Evolutionary conservation across 2,797 vertebrate genomes (phyloP).

Genomic region (Peromyscus nudipes): DNA sequence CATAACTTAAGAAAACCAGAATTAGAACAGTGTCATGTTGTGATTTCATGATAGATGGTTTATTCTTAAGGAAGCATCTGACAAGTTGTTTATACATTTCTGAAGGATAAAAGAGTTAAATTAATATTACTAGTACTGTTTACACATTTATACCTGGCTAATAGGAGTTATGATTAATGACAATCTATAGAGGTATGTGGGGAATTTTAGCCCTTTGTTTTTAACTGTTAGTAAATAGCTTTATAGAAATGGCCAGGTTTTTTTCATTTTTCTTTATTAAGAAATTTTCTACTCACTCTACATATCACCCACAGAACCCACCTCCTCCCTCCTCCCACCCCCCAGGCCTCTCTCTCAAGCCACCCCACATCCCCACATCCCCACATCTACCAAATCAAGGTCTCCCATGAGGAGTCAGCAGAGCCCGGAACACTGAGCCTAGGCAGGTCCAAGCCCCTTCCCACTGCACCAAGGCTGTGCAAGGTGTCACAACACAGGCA

Average conservation of each 20-base stretch:
- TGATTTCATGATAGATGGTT: neutral
- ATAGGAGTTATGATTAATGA: neutral
- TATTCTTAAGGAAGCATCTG: neutral
- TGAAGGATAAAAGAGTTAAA: constrained; percentile 2
- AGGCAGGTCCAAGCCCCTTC: too few species aligned
- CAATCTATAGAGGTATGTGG: neutral
- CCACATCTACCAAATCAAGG: too few species aligned
- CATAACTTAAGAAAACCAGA: neutral
- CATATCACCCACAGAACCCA: too few species aligned
- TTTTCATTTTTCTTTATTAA: too few species aligned
- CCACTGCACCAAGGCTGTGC: too few species aligned
- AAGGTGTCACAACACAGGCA: too few species aligned
- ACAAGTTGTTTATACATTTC: neutral
- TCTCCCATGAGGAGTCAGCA: too few species aligned
- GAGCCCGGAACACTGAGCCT: too few species aligned
- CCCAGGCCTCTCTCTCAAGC: too few species aligned
- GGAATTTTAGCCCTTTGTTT: neutral
- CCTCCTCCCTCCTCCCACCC: too few species aligned
- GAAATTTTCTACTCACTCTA: too few species aligned
- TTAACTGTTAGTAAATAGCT: neutral
- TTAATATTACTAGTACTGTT: constrained; percentile 3
- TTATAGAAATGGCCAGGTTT: neutral
- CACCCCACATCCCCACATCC: too few species aligned
- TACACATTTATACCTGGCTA: neutral
- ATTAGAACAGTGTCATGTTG: neutral